A percentile compares a stretch with the other conserved stretches of the same genome.
These are phyloP conservation scores for Nyctibius bracteatus DNA, from an alignment of 2,113 vertebrate species.

Conservation along the genomic window DNA sequence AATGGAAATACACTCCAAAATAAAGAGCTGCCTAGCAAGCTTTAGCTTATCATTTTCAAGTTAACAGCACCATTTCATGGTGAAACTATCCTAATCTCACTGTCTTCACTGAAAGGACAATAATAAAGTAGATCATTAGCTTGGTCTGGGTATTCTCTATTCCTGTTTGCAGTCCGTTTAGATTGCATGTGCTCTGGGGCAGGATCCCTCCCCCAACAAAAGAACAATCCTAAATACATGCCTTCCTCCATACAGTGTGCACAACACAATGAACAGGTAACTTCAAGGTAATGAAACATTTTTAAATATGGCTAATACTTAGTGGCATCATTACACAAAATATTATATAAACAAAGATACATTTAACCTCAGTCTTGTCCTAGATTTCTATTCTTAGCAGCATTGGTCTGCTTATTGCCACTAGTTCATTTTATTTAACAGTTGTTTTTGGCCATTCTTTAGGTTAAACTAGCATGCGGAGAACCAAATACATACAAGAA, in stretches of 20 bases:
- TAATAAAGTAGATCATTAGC: neutral
- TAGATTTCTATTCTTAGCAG: neutral
- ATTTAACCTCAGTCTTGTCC: neutral
- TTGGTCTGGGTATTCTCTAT: neutral
- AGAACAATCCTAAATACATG: neutral
- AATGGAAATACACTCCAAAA: neutral
- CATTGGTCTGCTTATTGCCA: neutral
- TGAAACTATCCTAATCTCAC: neutral
- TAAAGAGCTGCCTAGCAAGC: neutral
- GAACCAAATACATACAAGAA: conserved; percentile 42
- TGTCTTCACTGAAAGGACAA: neutral
- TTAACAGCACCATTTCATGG: neutral
- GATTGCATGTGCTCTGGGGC: neutral
- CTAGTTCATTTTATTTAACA: neutral
- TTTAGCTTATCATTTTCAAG: neutral
- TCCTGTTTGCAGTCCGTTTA: neutral
- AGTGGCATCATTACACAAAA: neutral
- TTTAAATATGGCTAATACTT: neutral
- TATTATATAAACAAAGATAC: neutral
- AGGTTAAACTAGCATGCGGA: conserved; percentile 60
- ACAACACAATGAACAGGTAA: neutral
- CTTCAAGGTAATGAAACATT: neutral
- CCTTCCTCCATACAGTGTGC: neutral
- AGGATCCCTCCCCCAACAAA: neutral
- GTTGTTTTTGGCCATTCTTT: conserved; percentile 36